Evolutionary conservation across 1,140 invertebrate genomes (phyloP).

Genomic region (Sitodiplosis mosellana): DNA sequence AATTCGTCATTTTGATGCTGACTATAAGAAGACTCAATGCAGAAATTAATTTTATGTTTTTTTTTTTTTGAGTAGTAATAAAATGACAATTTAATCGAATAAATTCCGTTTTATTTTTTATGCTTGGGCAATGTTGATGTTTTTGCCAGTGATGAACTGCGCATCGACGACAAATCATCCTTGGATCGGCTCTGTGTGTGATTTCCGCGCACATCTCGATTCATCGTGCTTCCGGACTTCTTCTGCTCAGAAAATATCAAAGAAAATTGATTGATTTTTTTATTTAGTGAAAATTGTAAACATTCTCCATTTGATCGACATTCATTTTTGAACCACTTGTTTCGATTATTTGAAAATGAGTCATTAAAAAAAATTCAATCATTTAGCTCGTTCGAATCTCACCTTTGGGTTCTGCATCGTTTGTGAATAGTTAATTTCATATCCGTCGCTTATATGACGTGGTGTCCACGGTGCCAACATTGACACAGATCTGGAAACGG

Average conservation of each 20-base stretch:
- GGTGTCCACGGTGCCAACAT: constrained; percentile 69
- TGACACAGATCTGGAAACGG: constrained; percentile 63
- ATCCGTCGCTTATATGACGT: constrained; percentile 44
- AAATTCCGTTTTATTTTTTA: too few species aligned
- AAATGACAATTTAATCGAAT: too few species aligned
- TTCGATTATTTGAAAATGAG: neutral
- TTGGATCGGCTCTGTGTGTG: constrained; percentile 12
- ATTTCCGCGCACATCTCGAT: constrained; percentile 17
- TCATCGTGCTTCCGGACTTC: constrained; percentile 12
- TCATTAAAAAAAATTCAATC: neutral
- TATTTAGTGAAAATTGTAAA: neutral
- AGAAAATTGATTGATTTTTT: constrained; percentile 17
- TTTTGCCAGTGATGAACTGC: constrained; percentile 12
- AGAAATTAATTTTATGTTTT: neutral
- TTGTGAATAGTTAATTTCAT: constrained; percentile 64
- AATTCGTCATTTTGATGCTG: too few species aligned
- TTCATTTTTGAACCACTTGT: neutral
- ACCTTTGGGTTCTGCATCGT: constrained; percentile 32
- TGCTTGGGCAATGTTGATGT: constrained; percentile 15
- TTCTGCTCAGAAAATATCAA: constrained; percentile 14
- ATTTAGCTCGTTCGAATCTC: neutral
- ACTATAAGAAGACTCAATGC: too few species aligned
- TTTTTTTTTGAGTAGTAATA: neutral
- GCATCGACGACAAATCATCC: constrained; percentile 15
- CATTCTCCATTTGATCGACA: neutral